Evolutionary conservation across 2,888 invertebrate species (phyloP), one percentile per base, ranked within the genome.

Genomic region (Arctia plantaginis): DNA sequence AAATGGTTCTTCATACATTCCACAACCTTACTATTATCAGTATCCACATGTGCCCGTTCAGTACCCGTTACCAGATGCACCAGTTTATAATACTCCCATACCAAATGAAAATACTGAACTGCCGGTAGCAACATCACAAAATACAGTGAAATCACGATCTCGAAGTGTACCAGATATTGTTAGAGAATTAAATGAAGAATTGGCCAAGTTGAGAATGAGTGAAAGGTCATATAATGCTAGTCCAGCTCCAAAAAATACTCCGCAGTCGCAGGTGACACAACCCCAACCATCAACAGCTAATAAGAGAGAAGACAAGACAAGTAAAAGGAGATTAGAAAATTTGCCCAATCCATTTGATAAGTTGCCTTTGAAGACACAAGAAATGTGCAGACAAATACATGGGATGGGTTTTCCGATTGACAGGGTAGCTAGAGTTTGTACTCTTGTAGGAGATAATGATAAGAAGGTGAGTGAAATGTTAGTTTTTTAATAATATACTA

Each of bases 391-490:
- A 87, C 97, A 97, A 81, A 97, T 99, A 76, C 97, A 97, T 87
- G 97, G 97, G 77, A 99, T 99, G 99, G 99, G 99, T 1, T 99
- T 99, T 90, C 97, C 98, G 0, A 90, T 98, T 71, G 96, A 97
- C 75, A 96, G 98, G 90, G 98, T 98, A 30, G 97, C 98, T 10
- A 96, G 98, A 85, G 97, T 98, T n/a, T 97, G 98, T 83, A 96
- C 97, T 83, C 95, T 97, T 70, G 95, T 98, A 80, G 98, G 98
- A 75, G 93, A 96, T 96, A 90, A 98, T 95, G 98, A 98, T 93
- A 98, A 98, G 93, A 98, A 98, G 97, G 98, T 98, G 91, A 92
- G 90, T 73, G 39, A 62, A 68, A 20, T 69, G 12, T 71, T 41
- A 27, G 6, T 30, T 62, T 62, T 62, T 62, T n/a, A 27, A 59